Conservation (phyloP, 1,140 invertebrate genomes). For the Antheraea mylitta region DNA sequence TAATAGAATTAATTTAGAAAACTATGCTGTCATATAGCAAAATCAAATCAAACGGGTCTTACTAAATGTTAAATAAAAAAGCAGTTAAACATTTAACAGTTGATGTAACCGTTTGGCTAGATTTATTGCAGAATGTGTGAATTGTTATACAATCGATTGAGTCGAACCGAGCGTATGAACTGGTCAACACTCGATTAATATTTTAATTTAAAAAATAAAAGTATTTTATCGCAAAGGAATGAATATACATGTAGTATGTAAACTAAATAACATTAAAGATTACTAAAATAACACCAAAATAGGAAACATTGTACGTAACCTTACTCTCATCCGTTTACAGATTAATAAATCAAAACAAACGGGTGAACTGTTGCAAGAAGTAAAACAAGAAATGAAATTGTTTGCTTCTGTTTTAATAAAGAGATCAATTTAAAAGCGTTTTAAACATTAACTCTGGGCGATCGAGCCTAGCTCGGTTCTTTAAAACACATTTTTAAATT, state of each 20-base stretch:
- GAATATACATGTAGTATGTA: neutral
- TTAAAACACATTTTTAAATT: too few relatives aligned
- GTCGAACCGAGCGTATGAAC: slow-evolving; percentile 17
- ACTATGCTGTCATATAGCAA: too few relatives aligned
- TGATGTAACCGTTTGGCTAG: slow-evolving; percentile 39
- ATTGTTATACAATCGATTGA: slow-evolving; percentile 54
- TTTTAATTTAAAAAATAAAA: too few relatives aligned
- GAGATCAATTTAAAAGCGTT: neutral
- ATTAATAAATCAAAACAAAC: neutral
- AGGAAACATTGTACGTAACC: neutral
- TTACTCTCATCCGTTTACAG: neutral
- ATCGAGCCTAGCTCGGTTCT: too few relatives aligned
- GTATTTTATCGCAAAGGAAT: too few relatives aligned
- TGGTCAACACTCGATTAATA: neutral
- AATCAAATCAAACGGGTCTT: too few relatives aligned
- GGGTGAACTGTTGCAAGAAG: neutral
- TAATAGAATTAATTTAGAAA: too few relatives aligned
- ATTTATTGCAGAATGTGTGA: slow-evolving; percentile 45
- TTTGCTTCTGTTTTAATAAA: neutral
- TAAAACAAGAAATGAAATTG: neutral
- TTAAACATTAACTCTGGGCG: neutral
- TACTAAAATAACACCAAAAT: neutral
- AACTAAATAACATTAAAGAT: neutral
- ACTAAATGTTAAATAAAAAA: too few relatives aligned
- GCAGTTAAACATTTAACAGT: slow-evolving; percentile 6